Percentiles rank a stretch among this genome's conserved stretches.
phyloP scores from a whole-genome alignment of 2,113 vertebrate species.

The Columba janthina region DNA sequence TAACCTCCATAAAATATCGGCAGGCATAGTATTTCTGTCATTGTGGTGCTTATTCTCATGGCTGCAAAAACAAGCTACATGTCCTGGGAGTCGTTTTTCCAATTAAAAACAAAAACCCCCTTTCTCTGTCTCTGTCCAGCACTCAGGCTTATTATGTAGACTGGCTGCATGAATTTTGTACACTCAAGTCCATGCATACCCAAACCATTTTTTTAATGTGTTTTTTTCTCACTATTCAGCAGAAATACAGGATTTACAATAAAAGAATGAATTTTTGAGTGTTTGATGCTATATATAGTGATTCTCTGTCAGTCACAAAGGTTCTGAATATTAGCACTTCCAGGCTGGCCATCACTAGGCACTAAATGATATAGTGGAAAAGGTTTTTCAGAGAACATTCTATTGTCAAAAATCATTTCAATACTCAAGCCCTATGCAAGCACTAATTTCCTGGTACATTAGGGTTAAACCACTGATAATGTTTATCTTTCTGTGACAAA shows the following conservation, averaged over 20 bases:
- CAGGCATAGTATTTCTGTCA: conserved; percentile 31
- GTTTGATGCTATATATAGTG: not conserved
- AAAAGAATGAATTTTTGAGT: not conserved
- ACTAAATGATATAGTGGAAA: not conserved
- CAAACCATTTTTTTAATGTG: not conserved
- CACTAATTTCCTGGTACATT: not conserved
- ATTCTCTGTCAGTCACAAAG: not conserved
- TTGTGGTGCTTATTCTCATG: not conserved
- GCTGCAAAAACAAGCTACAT: not conserved
- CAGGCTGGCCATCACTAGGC: not conserved
- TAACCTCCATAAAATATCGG: conserved; percentile 44
- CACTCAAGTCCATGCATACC: not conserved
- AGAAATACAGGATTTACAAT: not conserved
- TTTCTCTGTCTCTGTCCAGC: not conserved
- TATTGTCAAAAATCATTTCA: not conserved
- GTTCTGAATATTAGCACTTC: not conserved
- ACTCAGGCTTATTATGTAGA: not conserved
- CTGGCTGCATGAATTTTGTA: not conserved
- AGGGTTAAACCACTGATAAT: not conserved
- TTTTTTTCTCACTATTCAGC: not conserved
- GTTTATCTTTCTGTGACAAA: not conserved
- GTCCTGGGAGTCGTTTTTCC: not conserved
- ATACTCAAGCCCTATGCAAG: not conserved
- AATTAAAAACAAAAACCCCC: not conserved
- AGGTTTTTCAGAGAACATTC: not conserved